Evolutionary conservation across 2,888 invertebrate genomes (phyloP), one percentile per base, ranked within the genome.

Genomic region (Sinhomidia bicolor): DNA sequence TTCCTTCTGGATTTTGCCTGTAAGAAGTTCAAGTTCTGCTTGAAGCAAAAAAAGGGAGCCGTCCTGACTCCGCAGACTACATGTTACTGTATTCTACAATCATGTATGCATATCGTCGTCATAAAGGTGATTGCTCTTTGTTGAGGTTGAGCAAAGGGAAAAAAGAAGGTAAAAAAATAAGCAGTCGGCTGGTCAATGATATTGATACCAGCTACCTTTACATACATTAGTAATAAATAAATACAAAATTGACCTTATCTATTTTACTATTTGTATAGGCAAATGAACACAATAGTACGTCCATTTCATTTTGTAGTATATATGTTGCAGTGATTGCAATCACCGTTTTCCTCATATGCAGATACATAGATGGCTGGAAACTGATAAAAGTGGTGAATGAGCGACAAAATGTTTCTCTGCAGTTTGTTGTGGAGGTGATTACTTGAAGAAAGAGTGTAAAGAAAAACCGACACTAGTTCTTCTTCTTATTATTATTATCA

Each of bases 81-180:
- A n/a, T n/a, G n/a, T n/a, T n/a, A n/a, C 20, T n/a, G 9, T 54
- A 12, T 23, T 20, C 41, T 6, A 80, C 36, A 80, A 44, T 29
- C 81, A 65, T 78, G 10, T 78, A 85, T 57, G 79, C 78, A 80
- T n/a, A 36, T 54, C n/a, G 71, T 54, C 68, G 74, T 79, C 71
- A 41, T 79, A 80, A 79, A 86, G 85, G 85, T 86, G 85, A 79
- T 86, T 80, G 79, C 85, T 85, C 84, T 76, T 85, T 84, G 76
- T 85, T 57, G 23, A 76, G 29, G 14, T 14, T 44, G 23, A 32
- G 54, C 9, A 78, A 78, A 79, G 76, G n/a, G 4, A 36, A 79
- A 51, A 1, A 36, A 44, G 14, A 79, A 54, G 36, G 32, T n/a
- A 41, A 36, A 17, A 5, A 41, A 79, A 36, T n/a, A n/a, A n/a